Base-by-base conservation (phyloP, 2,113 vertebrate genomes). In the Callithrix jacchus region DNA sequence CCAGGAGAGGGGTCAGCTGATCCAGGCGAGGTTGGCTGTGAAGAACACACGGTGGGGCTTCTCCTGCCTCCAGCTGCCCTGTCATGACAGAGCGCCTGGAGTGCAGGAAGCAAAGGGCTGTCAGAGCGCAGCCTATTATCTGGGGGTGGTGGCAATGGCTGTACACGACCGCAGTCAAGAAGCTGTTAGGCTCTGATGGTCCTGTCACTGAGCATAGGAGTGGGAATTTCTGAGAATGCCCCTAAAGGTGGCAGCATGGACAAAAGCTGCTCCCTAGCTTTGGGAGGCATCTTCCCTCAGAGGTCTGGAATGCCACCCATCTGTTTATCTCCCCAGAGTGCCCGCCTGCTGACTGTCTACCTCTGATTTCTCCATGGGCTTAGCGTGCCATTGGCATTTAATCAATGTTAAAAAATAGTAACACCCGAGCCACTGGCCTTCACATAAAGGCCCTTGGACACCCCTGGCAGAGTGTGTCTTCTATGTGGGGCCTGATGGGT, bases 361-460 rank as follows among this genome's bases (percentile, higher is more conserved):
- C 79, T 95, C 86, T 52, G 87, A 49, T 47, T 32, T n/a, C 91
- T 42, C 87, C 49, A 0, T 3, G 61, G 86, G 35, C 49, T 61
- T 84, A 11, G 61, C 54, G 21, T 93, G 92, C 87, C 89, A 17
- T 20, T 37, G n/a, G 74, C 30, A 56, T 80, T 93, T 85, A 89
- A 87, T 89, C 83, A 83, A 84, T n/a, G 80, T 87, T 54, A 93
- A 87, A 97, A 97, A 93, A 93, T 95, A 94, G 96, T 40, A 94
- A 84, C 92, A 11, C 42, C 47, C 2, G 61, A 92, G 93, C 52
- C 54, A 40, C 70, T 74, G 89, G 80, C 91, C 94, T 96, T 96
- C 93, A 42, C 68, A n/a, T 2, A 70, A 83, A 87, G 79, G 52
- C 49, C 42, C 37, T 70, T 70, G 40, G 64, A 89, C 73, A 84